phyloP scores from a whole-genome alignment of 2,888 invertebrate genomes.

The Cylindroiulus punctatus region DNA sequence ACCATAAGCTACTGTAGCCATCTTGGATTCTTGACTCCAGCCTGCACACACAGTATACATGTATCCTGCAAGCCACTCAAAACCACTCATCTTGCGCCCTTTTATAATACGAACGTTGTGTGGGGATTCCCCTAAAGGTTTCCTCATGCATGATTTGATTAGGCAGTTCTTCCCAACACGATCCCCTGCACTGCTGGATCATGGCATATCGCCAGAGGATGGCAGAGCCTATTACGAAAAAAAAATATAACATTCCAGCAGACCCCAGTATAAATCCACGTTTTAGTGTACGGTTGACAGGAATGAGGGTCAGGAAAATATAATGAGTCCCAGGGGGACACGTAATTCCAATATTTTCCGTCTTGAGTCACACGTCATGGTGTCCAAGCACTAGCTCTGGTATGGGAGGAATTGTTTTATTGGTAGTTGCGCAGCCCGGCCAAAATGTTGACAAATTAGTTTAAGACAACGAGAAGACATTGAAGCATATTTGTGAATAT shows the following conservation, averaged over 20 bases:
- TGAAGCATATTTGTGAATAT: slow-evolving; percentile 29
- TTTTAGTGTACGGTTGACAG: neutral
- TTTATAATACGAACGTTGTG: neutral
- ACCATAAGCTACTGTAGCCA: neutral
- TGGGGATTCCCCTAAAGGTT: neutral
- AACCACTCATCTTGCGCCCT: neutral
- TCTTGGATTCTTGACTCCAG: neutral
- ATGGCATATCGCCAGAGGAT: slow-evolving; percentile 7
- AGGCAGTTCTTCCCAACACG: neutral
- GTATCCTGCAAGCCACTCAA: neutral
- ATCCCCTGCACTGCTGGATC: neutral
- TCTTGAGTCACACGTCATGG: slow-evolving; percentile 33
- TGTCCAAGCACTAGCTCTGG: neutral
- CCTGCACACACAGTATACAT: neutral
- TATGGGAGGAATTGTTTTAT: neutral
- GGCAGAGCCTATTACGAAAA: neutral
- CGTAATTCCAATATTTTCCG: neutral
- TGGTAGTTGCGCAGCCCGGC: neutral
- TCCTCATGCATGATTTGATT: slow-evolving; percentile 21
- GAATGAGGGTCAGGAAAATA: neutral
- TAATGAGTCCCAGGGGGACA: slow-evolving; percentile 10
- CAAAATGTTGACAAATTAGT: slow-evolving; percentile 22
- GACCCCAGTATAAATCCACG: neutral
- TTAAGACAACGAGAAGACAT: slow-evolving; percentile 26
- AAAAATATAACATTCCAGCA: slow-evolving; percentile 22